Base-by-base conservation (phyloP, 2,797 vertebrate species). In the Lateolabrax maculatus region DNA sequence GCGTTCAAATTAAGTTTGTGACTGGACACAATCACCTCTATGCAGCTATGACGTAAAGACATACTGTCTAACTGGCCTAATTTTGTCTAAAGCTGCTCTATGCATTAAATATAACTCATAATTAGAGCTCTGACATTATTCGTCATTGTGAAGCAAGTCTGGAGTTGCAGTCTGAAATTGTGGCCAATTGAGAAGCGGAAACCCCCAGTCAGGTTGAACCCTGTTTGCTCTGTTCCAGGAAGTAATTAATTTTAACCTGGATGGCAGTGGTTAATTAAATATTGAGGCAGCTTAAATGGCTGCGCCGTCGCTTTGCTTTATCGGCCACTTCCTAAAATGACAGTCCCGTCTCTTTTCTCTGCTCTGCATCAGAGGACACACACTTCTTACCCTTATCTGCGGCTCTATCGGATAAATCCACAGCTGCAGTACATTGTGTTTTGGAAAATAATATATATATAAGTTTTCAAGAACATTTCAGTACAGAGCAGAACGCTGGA, bases 191-290 rank as follows among this genome's bases (percentile, higher is more conserved):
- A 77, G 36, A 71, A 63, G 65, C 51, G 23, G 79, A 75, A 77
- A 70, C 63, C 57, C 13, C 68, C 69, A 55, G n/a, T 88, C 56
- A 77, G 64, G 62, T 41, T 55, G 51, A 81, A 68, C 11, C 37
- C 52, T 71, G 53, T 27, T 71, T 66, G 52, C 77, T 72, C 74
- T 68, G 69, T 84, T 80, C 63, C 67, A 64, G 83, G 65, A 84
- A 44, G 39, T 87, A 85, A 90, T 93, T 91, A 84, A 85, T 91
- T 76, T 84, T 64, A 86, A 93, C 91, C 90, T 86, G 66, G 71
- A 71, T 61, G 90, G 63, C 78, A 75, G 58, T 67, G 70, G 63
- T 83, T 93, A 90, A 94, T 94, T 91, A 92, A 93, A 92, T 86
- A 88, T 72, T 80, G 79, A 89, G 77, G 86, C 68, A 75, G 55